Conservation (phyloP, 2,797 vertebrate genomes). For the Ptychobarbus kaznakovi region DNA sequence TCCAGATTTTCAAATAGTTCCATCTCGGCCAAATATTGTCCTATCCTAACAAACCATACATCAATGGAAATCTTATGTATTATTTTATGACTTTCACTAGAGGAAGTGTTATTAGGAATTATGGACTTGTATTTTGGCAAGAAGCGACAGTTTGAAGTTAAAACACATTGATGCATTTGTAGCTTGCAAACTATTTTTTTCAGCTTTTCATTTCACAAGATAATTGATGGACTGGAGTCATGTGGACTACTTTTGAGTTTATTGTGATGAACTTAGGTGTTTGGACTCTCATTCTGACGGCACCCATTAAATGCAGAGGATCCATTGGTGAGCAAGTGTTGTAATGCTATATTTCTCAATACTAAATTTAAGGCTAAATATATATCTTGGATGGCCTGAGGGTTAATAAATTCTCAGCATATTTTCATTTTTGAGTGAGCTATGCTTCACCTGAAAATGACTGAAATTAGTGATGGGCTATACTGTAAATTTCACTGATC, state of each 20-base stretch:
- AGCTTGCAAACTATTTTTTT: neutral
- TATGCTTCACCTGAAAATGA: neutral
- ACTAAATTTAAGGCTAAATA: neutral
- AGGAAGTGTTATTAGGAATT: neutral
- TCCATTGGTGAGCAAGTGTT: neutral
- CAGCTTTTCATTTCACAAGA: neutral
- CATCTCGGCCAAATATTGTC: too few species aligned
- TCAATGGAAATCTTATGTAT: too few species aligned
- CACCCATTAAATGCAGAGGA: neutral
- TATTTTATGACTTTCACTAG: neutral
- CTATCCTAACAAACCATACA: too few species aligned
- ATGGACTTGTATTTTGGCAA: neutral
- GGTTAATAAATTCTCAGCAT: neutral
- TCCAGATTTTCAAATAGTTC: too few species aligned
- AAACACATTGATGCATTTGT: neutral
- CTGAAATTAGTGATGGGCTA: neutral
- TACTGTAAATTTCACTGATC: constrained; percentile 12
- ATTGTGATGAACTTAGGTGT: neutral
- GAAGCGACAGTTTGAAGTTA: neutral
- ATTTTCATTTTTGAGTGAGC: too few species aligned
- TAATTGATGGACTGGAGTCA: neutral
- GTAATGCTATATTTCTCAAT: neutral
- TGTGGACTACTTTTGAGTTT: neutral
- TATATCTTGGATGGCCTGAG: neutral
- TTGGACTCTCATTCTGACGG: neutral